Conservation (phyloP, 1,140 invertebrate species). For the Mesaphorura yosii region DNA sequence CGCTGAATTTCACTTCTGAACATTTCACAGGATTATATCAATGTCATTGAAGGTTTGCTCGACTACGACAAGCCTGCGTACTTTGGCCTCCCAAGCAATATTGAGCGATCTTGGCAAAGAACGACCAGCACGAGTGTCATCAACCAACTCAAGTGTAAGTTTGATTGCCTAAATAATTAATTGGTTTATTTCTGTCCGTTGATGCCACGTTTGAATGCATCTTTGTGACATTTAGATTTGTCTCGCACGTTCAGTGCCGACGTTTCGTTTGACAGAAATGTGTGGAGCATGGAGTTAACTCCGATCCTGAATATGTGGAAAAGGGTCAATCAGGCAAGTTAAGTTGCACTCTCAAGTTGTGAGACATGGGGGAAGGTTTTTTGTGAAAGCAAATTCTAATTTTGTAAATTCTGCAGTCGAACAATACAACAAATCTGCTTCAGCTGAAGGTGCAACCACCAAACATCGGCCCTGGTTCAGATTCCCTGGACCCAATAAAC, state of each 20-base stretch:
- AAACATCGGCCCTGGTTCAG: constrained; percentile 32
- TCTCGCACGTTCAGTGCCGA: constrained; percentile 15
- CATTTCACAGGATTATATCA: constrained; percentile 49
- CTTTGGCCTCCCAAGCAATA: constrained; percentile 71
- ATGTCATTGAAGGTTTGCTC: constrained; percentile 49
- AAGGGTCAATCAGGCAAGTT: constrained; percentile 50
- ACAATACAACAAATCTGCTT: constrained; percentile 11
- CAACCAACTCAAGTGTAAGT: constrained; percentile 48
- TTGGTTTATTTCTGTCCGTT: too few species aligned
- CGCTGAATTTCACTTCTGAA: too few species aligned
- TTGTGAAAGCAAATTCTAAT: background rate
- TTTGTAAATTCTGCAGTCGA: constrained; percentile 8
- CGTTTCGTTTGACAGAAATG: constrained; percentile 36
- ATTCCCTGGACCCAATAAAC: constrained; percentile 40
- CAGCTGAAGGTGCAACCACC: constrained; percentile 34
- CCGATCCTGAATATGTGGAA: constrained; percentile 64
- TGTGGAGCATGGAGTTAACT: constrained; percentile 49
- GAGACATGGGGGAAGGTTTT: too few species aligned
- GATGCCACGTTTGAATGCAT: too few species aligned
- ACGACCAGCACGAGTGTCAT: constrained; percentile 52
- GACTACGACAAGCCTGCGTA: constrained; percentile 55
- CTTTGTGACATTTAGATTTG: constrained; percentile 1
- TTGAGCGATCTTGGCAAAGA: constrained; percentile 63
- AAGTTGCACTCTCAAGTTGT: too few species aligned
- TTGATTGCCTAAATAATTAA: too few species aligned